These are phyloP conservation scores for Pitangus sulphuratus DNA, from an alignment of 2,797 vertebrate species.

Conservation along the genomic window DNA sequence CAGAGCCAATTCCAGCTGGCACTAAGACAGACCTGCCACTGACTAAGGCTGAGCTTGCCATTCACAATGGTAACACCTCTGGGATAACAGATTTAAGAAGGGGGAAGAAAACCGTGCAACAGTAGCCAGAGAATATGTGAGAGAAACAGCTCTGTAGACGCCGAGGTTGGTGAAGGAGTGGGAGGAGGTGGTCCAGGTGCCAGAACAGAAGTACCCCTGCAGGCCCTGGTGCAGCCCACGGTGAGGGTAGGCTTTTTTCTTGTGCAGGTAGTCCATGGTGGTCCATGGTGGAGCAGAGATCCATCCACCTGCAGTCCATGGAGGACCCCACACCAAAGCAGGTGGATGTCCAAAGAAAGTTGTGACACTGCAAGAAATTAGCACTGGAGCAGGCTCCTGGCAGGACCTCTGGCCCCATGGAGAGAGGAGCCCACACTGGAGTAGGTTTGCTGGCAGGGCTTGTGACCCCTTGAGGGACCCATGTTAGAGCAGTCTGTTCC, in stretches of 20 bases:
- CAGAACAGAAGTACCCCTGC: not conserved
- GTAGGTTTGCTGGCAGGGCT: not conserved
- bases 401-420: not conserved
- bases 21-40: not conserved
- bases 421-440: not conserved
- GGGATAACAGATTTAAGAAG: not conserved
- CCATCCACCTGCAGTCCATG: not conserved
- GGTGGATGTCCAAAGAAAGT: not conserved
- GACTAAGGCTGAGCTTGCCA: not conserved
- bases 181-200: not conserved
- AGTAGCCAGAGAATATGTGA: not conserved
- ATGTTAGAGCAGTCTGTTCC: not conserved
- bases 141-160: not conserved
- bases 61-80: not conserved
- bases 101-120: too few species aligned
- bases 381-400: not conserved
- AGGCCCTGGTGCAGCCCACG: not conserved
- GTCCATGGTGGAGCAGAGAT: not conserved
- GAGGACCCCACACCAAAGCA: not conserved
- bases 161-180: not conserved
- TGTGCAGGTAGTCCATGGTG: not conserved
- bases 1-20: not conserved
- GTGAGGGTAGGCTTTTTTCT: not conserved
- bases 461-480: too few species aligned
- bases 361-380: not conserved